These are phyloP conservation scores for Drosophila yakuba DNA, from an alignment of 1,140 invertebrate genomes.

Conservation along the genomic window DNA sequence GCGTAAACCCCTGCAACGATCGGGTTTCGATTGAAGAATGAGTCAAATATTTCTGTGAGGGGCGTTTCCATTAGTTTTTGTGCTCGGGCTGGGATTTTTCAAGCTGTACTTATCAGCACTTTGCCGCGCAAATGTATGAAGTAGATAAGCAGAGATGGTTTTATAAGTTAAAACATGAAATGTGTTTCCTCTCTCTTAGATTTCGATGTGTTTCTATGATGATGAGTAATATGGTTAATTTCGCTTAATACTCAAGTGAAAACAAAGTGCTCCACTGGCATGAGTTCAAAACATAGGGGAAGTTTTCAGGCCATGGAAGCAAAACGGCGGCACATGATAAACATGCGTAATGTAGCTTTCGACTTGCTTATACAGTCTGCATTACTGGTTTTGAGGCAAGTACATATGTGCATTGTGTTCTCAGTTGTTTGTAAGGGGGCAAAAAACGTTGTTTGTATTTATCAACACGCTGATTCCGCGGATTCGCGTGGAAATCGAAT, in stretches of 20 bases:
- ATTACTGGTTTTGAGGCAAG: not conserved
- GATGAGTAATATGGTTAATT: too few species aligned
- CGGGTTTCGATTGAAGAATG: constrained; percentile 13
- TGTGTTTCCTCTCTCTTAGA: too few species aligned
- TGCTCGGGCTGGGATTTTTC: not conserved
- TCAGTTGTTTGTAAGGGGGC: not conserved
- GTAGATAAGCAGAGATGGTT: not conserved
- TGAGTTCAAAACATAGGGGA: too few species aligned
- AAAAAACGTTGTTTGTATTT: not conserved
- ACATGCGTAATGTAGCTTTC: not conserved
- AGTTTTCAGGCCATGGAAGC: too few species aligned
- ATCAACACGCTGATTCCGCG: not conserved
- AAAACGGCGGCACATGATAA: too few species aligned
- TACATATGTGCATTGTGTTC: not conserved
- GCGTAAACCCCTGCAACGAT: constrained; percentile 64
- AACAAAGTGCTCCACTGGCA: not conserved
- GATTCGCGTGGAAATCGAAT: not conserved
- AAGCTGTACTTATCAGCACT: constrained; percentile 6
- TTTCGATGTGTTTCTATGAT: too few species aligned
- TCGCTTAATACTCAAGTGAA: not conserved
- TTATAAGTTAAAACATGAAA: too few species aligned
- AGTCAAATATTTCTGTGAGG: not conserved
- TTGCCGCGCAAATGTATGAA: not conserved
- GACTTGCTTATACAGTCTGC: not conserved
- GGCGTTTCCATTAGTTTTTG: constrained; percentile 11